Evolutionary conservation across 2,113 vertebrate species (phyloP), one percentile per base, ranked within the genome.

Genomic region (Cettia cetti): DNA sequence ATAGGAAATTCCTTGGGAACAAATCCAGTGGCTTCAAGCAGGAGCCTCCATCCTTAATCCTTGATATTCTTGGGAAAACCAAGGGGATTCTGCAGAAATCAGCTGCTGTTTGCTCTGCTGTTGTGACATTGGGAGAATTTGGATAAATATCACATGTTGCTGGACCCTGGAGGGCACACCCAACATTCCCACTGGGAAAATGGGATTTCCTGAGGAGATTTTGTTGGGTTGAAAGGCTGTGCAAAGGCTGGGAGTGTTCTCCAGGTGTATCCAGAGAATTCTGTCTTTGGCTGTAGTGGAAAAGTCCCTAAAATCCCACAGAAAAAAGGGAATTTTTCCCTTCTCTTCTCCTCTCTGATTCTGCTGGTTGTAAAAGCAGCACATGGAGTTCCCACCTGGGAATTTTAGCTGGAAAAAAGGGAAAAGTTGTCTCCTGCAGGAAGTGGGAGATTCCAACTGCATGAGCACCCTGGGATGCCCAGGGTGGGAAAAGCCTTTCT

Each of bases 91-190:
- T 63, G 23, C 31, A 61, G 18, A 15, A 64, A 40, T 30, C n/a
- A 17, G 50, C 28, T 0, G 1, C 3, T 8, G 2, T 56, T 80
- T 52, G n/a, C 13, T 56, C 39, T 63, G 12, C 17, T 63, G 14
- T 18, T 44, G 44, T 4, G 57, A 5, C 44, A 8, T 3, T 30
- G 45, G 37, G 76, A 56, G 45, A 7, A 28, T 13, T 19, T 5
- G 60, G 28, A 11, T 35, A 77, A 50, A 11, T 16, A 13, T 6
- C 18, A 54, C 40, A 23, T 3, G 2, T 17, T 72, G 28, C 6
- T 11, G 3, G 13, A 3, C 14, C 19, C 2, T 1, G 1, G 54
- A 21, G 39, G 54, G 2, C 27, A 15, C 10, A 8, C 9, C 39
- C 30, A 33, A 1, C 0, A 8, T 5, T 20, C 18, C 40, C 18